phyloP scores from a whole-genome alignment of 2,113 vertebrate species.

The Ifrita kowaldi region DNA sequence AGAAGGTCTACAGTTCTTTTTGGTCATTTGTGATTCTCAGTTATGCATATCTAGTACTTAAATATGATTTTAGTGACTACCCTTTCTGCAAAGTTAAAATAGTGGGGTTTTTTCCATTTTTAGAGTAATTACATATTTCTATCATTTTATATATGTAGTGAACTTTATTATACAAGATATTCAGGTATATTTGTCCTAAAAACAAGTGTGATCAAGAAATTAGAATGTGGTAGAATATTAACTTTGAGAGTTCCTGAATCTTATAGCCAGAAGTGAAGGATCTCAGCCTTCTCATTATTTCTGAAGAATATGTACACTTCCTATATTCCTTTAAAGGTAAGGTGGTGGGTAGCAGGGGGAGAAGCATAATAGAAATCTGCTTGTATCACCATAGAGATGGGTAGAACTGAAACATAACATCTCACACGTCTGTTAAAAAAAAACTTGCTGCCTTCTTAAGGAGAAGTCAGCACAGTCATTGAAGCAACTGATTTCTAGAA shows the following conservation, averaged over 20 bases:
- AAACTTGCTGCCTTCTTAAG: neutral
- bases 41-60: neutral
- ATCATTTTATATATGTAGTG: neutral
- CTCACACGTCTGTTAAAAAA: neutral
- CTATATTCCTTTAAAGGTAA: neutral
- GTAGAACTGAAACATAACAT: neutral
- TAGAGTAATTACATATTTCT: neutral
- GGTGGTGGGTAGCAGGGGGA: accelerated
- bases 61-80: neutral
- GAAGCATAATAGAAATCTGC: neutral
- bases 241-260: neutral
- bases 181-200: neutral
- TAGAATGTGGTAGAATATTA: neutral
- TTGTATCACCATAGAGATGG: neutral
- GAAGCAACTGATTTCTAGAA: neutral
- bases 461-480: neutral
- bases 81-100: neutral
- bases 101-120: accelerated
- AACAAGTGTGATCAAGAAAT: neutral
- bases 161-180: neutral
- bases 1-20: neutral
- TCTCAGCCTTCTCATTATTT: neutral
- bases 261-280: neutral
- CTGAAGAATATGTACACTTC: neutral
- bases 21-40: neutral